Conservation (phyloP, 2,113 vertebrate species). For the Recurvirostra avosetta region DNA sequence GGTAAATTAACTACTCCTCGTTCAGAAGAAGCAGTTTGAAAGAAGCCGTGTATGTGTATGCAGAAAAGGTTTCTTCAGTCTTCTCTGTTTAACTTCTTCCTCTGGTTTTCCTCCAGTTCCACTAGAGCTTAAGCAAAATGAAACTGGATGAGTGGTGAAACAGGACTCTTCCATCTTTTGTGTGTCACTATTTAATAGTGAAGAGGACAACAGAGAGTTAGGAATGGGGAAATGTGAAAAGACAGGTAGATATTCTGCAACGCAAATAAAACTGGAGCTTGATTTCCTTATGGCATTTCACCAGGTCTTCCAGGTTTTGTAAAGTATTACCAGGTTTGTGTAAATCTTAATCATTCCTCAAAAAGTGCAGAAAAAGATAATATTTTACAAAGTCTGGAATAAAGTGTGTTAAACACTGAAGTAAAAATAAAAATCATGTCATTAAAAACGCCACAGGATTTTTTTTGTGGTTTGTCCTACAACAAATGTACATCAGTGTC, state of each 20-base stretch:
- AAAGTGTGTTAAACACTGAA: neutral
- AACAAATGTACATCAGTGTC: neutral
- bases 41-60: neutral
- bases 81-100: neutral
- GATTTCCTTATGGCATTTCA: neutral
- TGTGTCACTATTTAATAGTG: neutral
- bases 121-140: neutral
- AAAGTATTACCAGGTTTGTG: neutral
- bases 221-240: neutral
- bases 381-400: neutral
- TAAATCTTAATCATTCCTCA: neutral
- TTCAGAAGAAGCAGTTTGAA: neutral
- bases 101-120: neutral
- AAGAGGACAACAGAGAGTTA: neutral
- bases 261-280: neutral
- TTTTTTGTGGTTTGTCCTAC: neutral
- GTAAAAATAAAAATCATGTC: neutral
- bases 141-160: neutral
- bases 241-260: neutral
- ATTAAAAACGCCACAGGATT: neutral
- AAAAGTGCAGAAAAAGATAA: neutral
- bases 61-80: neutral
- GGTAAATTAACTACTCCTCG: neutral
- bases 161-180: neutral
- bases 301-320: neutral